These are phyloP conservation scores for Fissipunctia ypsillon DNA, from an alignment of 2,888 invertebrate species.

Conservation along the genomic window DNA sequence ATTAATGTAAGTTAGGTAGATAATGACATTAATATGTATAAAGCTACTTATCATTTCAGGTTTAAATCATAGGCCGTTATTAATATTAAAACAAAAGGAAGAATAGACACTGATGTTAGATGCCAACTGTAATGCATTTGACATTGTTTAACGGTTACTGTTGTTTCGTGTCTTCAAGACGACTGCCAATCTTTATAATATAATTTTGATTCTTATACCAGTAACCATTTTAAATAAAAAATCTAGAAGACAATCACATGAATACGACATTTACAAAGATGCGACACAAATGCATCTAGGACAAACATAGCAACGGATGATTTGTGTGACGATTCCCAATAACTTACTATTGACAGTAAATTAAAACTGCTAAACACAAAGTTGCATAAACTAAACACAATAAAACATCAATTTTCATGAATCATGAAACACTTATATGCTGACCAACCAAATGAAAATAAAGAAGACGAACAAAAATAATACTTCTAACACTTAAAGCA, in stretches of 20 bases:
- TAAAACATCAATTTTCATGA: constrained; percentile 47
- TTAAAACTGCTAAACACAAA: constrained; percentile 44
- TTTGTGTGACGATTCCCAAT: constrained; percentile 18
- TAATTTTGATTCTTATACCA: constrained; percentile 37
- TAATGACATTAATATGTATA: constrained; percentile 50
- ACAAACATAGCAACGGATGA: constrained; percentile 59
- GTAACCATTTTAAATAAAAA: constrained; percentile 52
- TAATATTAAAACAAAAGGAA: constrained; percentile 22
- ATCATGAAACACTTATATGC: constrained; percentile 25
- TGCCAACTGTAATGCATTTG: constrained; percentile 3
- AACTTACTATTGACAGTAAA: constrained; percentile 33
- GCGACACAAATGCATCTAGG: constrained; percentile 61
- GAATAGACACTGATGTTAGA: constrained; percentile 3
- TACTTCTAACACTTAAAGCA: constrained; percentile 61
- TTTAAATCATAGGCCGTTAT: constrained; percentile 15
- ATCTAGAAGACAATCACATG: constrained; percentile 34
- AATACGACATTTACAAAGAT: constrained; percentile 52
- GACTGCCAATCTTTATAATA: constrained; percentile 33
- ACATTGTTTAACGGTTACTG: constrained; percentile 46
- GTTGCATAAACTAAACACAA: constrained; percentile 50
- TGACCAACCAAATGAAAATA: constrained; percentile 44
- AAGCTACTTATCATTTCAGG: constrained; percentile 34
- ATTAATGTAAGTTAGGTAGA: constrained; percentile 77
- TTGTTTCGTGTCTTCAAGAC: constrained; percentile 26
- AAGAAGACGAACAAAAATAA: constrained; percentile 32